Conservation (phyloP, 53 echinoderm and acorn worm genomes). For the Luidia sarsii region DNA sequence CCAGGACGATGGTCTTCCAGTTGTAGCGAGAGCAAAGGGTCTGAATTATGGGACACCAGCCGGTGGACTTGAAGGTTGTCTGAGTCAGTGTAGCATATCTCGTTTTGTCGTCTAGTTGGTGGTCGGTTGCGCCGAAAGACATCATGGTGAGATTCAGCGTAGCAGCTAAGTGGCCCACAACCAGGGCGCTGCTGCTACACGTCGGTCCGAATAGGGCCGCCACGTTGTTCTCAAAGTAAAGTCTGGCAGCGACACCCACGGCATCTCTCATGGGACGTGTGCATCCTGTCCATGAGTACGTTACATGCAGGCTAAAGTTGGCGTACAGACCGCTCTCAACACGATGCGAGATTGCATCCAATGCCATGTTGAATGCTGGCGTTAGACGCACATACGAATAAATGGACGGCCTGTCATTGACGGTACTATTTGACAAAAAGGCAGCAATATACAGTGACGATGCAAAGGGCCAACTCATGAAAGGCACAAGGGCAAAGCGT, state of each 20-base stretch:
- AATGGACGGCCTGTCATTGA: background rate
- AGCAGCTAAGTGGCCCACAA: constrained; percentile 72
- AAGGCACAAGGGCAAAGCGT: too few species aligned
- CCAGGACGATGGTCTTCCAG: background rate
- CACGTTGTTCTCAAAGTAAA: constrained; percentile 10
- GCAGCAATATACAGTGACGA: too few species aligned
- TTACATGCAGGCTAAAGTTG: constrained; percentile 60
- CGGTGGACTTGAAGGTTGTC: background rate
- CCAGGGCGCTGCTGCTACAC: constrained; percentile 58
- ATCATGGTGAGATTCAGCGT: constrained; percentile 64
- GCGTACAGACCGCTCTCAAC: constrained; percentile 60
- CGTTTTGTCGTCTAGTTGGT: constrained; percentile 48
- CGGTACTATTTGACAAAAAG: too few species aligned
- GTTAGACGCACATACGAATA: background rate
- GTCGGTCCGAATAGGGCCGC: constrained; percentile 77
- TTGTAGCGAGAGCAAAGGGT: background rate
- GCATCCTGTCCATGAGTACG: constrained; percentile 22
- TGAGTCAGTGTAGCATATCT: constrained; percentile 44
- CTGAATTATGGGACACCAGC: background rate
- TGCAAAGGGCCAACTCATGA: too few species aligned
- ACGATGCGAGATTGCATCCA: constrained; percentile 53
- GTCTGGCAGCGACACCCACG: constrained; percentile 18
- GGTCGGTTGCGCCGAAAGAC: constrained; percentile 6
- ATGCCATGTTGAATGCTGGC: constrained; percentile 74
- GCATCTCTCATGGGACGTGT: background rate